A percentile compares a stretch with the other conserved stretches of the same genome.
Conservation (phyloP, 2,113 vertebrate species). For the Eulemur macaco region DNA sequence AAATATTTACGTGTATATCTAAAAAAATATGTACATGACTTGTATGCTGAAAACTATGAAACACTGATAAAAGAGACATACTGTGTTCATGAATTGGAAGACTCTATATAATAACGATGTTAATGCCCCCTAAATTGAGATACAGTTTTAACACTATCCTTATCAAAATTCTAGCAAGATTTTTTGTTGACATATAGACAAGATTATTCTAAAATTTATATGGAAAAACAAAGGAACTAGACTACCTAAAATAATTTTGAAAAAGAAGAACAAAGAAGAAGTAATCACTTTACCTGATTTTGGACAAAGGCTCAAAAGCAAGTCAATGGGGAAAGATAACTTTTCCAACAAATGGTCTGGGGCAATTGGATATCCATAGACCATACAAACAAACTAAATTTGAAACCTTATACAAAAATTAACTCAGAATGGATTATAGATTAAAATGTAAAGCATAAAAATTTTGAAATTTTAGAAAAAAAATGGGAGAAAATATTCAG, state of each 20-base stretch:
- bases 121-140: not conserved
- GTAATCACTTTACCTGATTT: not conserved
- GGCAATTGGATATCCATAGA: not conserved
- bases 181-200: not conserved
- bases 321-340: not conserved
- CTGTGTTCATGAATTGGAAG: not conserved
- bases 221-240: not conserved
- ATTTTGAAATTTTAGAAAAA: not conserved
- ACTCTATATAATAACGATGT: not conserved
- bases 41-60: not conserved
- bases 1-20: not conserved
- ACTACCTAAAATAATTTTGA: not conserved
- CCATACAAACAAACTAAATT: not conserved
- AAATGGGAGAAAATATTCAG: not conserved
- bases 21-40: not conserved
- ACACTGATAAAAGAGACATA: not conserved
- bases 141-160: not conserved
- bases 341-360: not conserved
- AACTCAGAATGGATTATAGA: not conserved
- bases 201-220: not conserved
- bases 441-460: not conserved
- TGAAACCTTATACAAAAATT: not conserved
- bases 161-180: not conserved
- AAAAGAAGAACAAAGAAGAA: not conserved
- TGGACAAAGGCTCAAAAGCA: not conserved